Conservation (phyloP, 1,140 invertebrate species). For the Leptinotarsa lineolata region DNA sequence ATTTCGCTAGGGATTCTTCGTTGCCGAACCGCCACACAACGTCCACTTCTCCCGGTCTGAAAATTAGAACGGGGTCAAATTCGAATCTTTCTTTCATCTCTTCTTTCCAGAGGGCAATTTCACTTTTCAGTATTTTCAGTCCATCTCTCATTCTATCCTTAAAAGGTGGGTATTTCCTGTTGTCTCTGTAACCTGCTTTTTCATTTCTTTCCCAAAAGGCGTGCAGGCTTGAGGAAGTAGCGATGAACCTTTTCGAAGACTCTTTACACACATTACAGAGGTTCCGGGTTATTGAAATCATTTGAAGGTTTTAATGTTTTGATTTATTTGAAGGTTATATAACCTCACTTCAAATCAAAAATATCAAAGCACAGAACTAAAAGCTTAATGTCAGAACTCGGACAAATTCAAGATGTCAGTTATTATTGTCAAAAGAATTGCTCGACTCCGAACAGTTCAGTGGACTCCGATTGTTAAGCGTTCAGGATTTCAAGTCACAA, state of each 20-base stretch:
- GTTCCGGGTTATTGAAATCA: neutral
- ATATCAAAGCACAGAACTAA: too few species aligned
- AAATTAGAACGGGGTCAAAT: conserved; percentile 23
- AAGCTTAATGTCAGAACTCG: too few species aligned
- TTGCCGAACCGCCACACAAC: conserved; percentile 71
- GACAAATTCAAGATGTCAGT: too few species aligned
- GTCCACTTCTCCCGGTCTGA: conserved; percentile 63
- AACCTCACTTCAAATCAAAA: neutral
- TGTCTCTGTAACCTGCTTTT: conserved; percentile 65
- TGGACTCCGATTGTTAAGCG: too few species aligned
- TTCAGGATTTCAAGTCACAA: too few species aligned
- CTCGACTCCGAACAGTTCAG: too few species aligned
- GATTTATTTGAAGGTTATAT: neutral
- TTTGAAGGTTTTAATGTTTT: neutral
- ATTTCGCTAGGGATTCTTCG: conserved; percentile 68
- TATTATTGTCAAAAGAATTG: too few species aligned
- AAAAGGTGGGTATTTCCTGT: conserved; percentile 57
- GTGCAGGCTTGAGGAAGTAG: conserved; percentile 32
- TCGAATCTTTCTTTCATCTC: conserved; percentile 71
- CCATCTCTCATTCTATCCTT: conserved; percentile 64
- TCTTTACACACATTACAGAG: conserved; percentile 11
- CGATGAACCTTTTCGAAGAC: conserved; percentile 2
- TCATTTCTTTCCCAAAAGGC: conserved; percentile 56
- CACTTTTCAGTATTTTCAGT: conserved; percentile 66
- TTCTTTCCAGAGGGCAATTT: conserved; percentile 68